These are phyloP conservation scores for Protonemura montana DNA, from an alignment of 2,888 invertebrate species.

Conservation along the genomic window DNA sequence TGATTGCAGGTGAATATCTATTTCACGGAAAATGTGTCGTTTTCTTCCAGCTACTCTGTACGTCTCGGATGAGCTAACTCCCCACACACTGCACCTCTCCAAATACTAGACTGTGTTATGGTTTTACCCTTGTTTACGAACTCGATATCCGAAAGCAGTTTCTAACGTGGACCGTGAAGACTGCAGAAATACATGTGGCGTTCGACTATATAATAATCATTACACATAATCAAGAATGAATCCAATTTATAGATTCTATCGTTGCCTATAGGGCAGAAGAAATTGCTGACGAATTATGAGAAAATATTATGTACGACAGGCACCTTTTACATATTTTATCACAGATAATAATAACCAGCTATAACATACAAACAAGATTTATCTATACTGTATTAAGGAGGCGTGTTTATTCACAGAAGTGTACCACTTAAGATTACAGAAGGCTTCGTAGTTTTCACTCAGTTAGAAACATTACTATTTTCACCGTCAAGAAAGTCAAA, in stretches of 20 bases:
- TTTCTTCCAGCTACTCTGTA: slow-evolving; percentile 45
- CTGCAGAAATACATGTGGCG: not conserved
- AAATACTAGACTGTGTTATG: not conserved
- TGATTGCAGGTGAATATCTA: slow-evolving; percentile 36
- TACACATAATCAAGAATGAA: not conserved
- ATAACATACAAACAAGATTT: not conserved
- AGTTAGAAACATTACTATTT: too few species aligned
- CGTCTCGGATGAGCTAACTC: slow-evolving; percentile 22
- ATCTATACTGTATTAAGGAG: too few species aligned
- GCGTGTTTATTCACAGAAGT: too few species aligned
- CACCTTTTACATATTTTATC: too few species aligned
- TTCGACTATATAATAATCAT: not conserved
- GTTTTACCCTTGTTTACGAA: not conserved
- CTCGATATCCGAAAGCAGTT: not conserved
- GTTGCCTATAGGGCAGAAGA: not conserved
- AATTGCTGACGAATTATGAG: not conserved
- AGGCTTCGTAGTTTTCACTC: too few species aligned
- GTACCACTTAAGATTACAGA: too few species aligned
- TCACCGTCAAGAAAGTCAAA: too few species aligned
- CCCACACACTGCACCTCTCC: slow-evolving; percentile 20
- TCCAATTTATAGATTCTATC: not conserved
- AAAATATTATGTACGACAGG: too few species aligned
- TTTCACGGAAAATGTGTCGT: slow-evolving; percentile 44
- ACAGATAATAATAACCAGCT: not conserved
- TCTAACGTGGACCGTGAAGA: not conserved